Base-by-base conservation (phyloP, 2,113 vertebrate species). In the Empidonax alnorum region DNA sequence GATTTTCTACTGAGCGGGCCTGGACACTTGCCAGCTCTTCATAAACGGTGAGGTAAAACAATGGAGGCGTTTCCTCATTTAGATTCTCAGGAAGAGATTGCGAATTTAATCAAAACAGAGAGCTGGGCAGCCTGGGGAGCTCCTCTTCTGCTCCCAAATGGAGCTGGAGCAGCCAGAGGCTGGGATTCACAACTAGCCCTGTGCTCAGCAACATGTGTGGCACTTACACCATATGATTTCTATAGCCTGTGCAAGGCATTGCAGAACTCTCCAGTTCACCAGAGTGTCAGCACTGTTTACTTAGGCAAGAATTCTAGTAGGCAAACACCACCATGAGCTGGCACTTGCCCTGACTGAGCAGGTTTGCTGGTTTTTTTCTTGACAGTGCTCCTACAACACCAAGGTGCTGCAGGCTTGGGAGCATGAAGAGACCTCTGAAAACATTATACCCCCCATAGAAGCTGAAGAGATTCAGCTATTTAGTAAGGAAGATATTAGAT, bases 181-280 rank as follows among this genome's bases (percentile, higher is more conserved):
- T 3, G 7, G 83, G 50, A n/a, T 14, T 69, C 10, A 6, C 1
- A 2, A 14, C 24, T 1, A 37, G 8, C 41, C 28, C 8, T 3
- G 50, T 0, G 1, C 69, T 46, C 37, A 6, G 21, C 28, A 39
- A 9, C 42, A 1, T 3, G n/a, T 3, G 0, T 7, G 42, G 28
- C 69, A 10, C 12, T 12, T 20, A 9, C 27, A 11, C 33, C 10
- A 0, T 2, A 0, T 0, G 5, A 50, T n/a, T 49, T 24, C 56
- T 37, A 0, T 4, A 39, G 67, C 44, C 31, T 22, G 44, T 15
- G 58, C 72, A 14, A 25, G 21, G 46, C 50, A 17, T 1, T 6
- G 5, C n/a, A 37, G 35, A 24, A 12, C 1, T 7, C 52, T 19
- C 14, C 65, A 4, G 37, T 1, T 81, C 80, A 65, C 35, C 62